phyloP scores from a whole-genome alignment of 2,797 vertebrate genomes.

The Zenarchopterus dispar region DNA sequence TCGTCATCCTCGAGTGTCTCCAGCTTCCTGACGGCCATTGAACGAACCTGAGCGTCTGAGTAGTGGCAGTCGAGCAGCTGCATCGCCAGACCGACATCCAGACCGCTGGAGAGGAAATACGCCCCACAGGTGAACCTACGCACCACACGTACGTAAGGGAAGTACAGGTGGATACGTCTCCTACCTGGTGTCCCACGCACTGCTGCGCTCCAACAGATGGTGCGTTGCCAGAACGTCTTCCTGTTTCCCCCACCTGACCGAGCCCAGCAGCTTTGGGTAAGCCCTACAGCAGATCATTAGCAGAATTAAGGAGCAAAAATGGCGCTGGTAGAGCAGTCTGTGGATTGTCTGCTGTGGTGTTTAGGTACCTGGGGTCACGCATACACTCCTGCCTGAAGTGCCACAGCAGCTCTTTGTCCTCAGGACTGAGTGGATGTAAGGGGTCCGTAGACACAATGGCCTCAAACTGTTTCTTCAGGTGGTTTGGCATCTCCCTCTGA shows the following conservation, averaged over 20 bases:
- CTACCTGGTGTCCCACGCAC: slow-evolving; percentile 89
- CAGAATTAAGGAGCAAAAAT: background rate
- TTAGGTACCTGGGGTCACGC: slow-evolving; percentile 86
- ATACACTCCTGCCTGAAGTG: slow-evolving; percentile 96
- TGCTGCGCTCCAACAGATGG: slow-evolving; percentile 88
- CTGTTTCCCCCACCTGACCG: slow-evolving; percentile 95
- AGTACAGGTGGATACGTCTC: accelerated
- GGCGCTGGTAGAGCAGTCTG: too few species aligned
- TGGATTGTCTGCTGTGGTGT: background rate
- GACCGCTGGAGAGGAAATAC: slow-evolving; percentile 66
- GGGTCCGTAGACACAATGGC: slow-evolving; percentile 94
- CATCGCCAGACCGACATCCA: slow-evolving; percentile 96
- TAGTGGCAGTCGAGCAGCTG: slow-evolving; percentile 97
- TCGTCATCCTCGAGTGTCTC: slow-evolving; percentile 94
- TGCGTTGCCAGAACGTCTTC: slow-evolving; percentile 92
- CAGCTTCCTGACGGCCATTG: slow-evolving; percentile 95
- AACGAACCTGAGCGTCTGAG: slow-evolving; percentile 93
- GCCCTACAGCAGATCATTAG: slow-evolving; percentile 71
- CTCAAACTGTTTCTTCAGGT: slow-evolving; percentile 94
- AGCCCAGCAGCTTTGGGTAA: slow-evolving; percentile 95
- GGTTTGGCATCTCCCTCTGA: slow-evolving; percentile 96
- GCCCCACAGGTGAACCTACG: background rate
- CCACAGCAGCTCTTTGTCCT: slow-evolving; percentile 98
- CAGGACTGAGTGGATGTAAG: slow-evolving; percentile 92
- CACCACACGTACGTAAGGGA: accelerated